phyloP scores from a whole-genome alignment of 2,113 vertebrate species.

The Physeter macrocephalus region DNA sequence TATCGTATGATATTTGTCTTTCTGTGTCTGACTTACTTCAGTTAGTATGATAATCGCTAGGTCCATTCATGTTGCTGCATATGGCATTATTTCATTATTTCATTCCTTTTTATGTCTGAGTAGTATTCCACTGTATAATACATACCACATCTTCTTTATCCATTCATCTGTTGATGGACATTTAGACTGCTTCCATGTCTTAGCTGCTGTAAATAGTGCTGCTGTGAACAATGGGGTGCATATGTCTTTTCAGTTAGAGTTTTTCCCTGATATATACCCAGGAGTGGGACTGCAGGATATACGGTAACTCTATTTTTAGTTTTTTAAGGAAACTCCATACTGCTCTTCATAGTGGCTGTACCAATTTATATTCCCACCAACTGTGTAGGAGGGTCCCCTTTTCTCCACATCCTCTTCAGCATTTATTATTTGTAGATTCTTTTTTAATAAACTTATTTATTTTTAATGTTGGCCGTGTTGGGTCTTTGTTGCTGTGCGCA shows the following conservation, averaged over 20 bases:
- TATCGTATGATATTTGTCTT: not conserved
- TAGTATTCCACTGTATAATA: not conserved
- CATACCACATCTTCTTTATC: not conserved
- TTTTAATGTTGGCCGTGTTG: too few relatives aligned
- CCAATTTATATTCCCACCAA: not conserved
- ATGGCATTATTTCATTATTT: not conserved
- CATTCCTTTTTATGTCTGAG: not conserved
- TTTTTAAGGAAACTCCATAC: not conserved
- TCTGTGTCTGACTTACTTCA: not conserved
- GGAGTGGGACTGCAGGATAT: not conserved
- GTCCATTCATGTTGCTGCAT: not conserved
- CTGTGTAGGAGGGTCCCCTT: not conserved
- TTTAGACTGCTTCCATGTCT: not conserved
- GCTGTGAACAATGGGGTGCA: not conserved
- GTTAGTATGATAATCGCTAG: not conserved
- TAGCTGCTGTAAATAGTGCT: not conserved
- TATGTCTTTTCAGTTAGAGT: not conserved
- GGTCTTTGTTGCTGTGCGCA: too few relatives aligned
- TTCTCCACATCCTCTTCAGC: not conserved
- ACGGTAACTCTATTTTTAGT: not conserved
- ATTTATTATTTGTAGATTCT: not conserved
- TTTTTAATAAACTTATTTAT: too few relatives aligned
- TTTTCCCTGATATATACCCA: not conserved
- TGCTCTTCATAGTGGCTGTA: not conserved
- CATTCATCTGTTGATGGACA: not conserved